Base-by-base conservation (phyloP, 2,113 vertebrate genomes). In the Rhynchopsitta pachyrhyncha region DNA sequence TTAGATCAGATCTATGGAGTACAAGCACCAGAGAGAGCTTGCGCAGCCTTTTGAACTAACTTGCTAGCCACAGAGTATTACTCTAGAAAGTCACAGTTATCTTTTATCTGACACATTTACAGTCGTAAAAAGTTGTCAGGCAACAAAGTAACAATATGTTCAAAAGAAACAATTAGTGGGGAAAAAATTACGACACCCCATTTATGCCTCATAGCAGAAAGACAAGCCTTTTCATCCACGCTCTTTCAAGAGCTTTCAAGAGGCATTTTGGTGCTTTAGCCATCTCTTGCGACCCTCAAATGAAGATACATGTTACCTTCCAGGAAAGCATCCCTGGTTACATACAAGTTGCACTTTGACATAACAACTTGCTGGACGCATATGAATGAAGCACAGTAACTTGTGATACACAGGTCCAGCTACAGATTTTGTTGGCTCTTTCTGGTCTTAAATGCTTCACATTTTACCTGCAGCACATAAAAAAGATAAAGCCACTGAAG, bases 41-140 rank as follows among this genome's bases (percentile, higher is more conserved):
- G 52, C 12, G 2, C 29, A 88, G 66, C 68, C 55, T 71, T 78
- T 84, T 76, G 87, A 88, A 94, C 57, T 53, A 79, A 77, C 83
- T 74, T 63, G 28, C 59, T 78, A 93, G 52, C 93, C 86, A 85
- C 70, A 79, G 63, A 81, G 35, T 13, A 71, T 90, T 87, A 71
- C 73, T 93, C 77, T 86, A 78, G 81, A 84, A 95, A 95, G 77
- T 87, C 90, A 88, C 70, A 70, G 83, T 85, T 86, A 89, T 69
- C 67, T 73, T 96, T 92, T 69, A 96, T 81, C 91, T 55, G 49
- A 70, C 67, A 91, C 52, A 67, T 91, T 75, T 70, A 87, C 47
- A 86, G 62, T n/a, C 62, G 35, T 70, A 86, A 70, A 89, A 90
- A 57, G 42, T 42, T 86, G 83, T 79, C 67, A 91, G 37, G 83